Evolutionary conservation across 2,888 invertebrate species (phyloP), one percentile per base, ranked within the genome.

Genomic region (Scaeva pyrastri): DNA sequence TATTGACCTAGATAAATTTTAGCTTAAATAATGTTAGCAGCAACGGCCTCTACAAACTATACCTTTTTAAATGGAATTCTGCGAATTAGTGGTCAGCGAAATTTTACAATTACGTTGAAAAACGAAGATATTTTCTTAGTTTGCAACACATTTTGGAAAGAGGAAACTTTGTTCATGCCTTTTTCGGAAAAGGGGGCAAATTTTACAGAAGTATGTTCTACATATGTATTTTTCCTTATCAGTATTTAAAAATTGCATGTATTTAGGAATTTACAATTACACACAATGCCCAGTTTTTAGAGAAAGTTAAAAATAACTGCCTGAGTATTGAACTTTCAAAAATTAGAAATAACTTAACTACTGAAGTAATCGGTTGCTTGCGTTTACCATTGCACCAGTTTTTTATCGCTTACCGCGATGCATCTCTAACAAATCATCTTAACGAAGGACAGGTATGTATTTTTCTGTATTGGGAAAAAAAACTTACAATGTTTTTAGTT

Each of bases 331-430:
- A 95, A 89, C 91, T 95, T 76, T 94, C 94, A 90, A 93, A 93
- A 55, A 93, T 93, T 88, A 90, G 88, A 19, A 89, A 87, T 8
- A 85, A 91, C 6, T 88, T 90, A 2, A 88, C 89, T 43, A 92
- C 93, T 82, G 89, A 90, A 71, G 88, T 94, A 6, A 89, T 94
- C 62, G 94, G 94, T 21, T 90, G 94, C 31, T 92, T 94, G 4
- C 94, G 94, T 89, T 89, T 95, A 62, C 92, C 94, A 5, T 89
- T 95, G 56, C 94, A 95, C 91, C 94, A 94, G 82, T 94, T 95
- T 89, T 95, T 94, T 88, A 91, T 95, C 64, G 94, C 94, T 1
- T 95, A 94, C 88, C 92, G 94, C 85, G 94, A 95, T 92, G 92
- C 93, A 19, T 91, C 91, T 66, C 93, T 95, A 19, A 91, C 92